These are phyloP conservation scores for Notothenia rossii DNA, from an alignment of 2,113 vertebrate species.

Conservation along the genomic window DNA sequence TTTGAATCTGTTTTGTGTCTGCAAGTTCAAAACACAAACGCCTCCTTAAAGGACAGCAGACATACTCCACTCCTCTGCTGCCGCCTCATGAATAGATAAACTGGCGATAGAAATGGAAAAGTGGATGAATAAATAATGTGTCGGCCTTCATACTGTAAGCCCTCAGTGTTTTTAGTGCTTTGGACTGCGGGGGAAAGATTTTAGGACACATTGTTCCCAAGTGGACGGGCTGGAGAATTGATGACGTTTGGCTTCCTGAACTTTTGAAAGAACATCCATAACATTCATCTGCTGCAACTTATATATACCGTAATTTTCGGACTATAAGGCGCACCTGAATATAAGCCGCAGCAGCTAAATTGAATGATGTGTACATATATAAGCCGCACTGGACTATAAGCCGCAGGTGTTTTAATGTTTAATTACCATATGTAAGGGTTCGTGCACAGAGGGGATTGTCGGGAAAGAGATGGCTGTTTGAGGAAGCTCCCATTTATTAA, in stretches of 20 bases:
- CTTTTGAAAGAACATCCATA: too few species aligned
- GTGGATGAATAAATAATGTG: constrained; percentile 55
- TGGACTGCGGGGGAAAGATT: constrained; percentile 2
- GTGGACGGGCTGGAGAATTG: not conserved
- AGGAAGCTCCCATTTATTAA: too few species aligned
- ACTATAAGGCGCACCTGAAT: too few species aligned
- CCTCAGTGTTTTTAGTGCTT: constrained; percentile 37
- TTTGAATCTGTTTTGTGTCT: constrained; percentile 7
- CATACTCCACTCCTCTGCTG: constrained; percentile 27
- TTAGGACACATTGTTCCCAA: constrained; percentile 16
- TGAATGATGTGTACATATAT: too few species aligned
- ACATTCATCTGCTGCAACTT: too few species aligned
- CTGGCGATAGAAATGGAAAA: constrained; percentile 21
- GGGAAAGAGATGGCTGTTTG: too few species aligned
- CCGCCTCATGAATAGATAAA: constrained; percentile 72
- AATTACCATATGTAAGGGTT: too few species aligned
- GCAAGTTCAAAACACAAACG: constrained; percentile 27
- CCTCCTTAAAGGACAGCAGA: constrained; percentile 36
- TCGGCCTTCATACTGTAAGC: constrained; percentile 22
- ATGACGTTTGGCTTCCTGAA: not conserved
- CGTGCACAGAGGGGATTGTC: too few species aligned
- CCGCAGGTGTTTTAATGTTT: too few species aligned
- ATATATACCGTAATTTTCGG: too few species aligned
- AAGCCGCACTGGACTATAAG: too few species aligned
- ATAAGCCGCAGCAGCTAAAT: too few species aligned